Percentiles rank a stretch among this genome's conserved stretches.
Evolutionary conservation across 1,140 invertebrate species (phyloP).

Genomic region (Archegozetes longisetosus): DNA sequence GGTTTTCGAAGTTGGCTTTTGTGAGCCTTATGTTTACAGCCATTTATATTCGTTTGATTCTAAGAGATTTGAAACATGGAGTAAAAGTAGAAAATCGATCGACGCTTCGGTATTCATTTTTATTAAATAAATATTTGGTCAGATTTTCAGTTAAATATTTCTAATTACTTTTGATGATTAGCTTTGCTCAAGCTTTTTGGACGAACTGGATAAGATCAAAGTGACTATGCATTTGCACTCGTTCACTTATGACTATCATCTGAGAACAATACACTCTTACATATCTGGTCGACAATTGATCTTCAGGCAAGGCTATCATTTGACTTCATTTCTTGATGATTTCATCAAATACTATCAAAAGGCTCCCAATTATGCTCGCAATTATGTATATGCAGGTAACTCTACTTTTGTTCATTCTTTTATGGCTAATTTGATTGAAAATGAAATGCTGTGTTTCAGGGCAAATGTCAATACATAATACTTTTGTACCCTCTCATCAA

Average conservation of each 20-base stretch:
- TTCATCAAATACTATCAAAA: conserved; percentile 69
- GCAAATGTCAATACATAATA: too few relatives aligned
- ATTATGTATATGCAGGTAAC: conserved; percentile 52
- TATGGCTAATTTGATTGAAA: too few relatives aligned
- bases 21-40: conserved; percentile 55
- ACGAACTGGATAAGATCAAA: conserved; percentile 59
- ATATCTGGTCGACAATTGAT: conserved; percentile 43
- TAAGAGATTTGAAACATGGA: conserved; percentile 35
- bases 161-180: conserved; percentile 32
- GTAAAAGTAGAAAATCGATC: conserved; percentile 1
- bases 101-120: conserved; percentile 1
- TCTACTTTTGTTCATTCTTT: not conserved
- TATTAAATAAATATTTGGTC: conserved; percentile 10
- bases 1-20: conserved; percentile 50
- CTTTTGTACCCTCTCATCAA: conserved; percentile 42
- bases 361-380: conserved; percentile 62
- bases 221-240: conserved; percentile 59
- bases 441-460: too few relatives aligned
- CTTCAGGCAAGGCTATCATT: conserved; percentile 50
- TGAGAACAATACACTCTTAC: conserved; percentile 53
- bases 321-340: conserved; percentile 59
- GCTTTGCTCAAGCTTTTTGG: conserved; percentile 51
- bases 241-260: conserved; percentile 72
- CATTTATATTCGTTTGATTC: conserved; percentile 53
- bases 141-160: conserved; percentile 10